phyloP scores from a whole-genome alignment of 2,113 vertebrate genomes.

The Gopherus evgoodei region DNA sequence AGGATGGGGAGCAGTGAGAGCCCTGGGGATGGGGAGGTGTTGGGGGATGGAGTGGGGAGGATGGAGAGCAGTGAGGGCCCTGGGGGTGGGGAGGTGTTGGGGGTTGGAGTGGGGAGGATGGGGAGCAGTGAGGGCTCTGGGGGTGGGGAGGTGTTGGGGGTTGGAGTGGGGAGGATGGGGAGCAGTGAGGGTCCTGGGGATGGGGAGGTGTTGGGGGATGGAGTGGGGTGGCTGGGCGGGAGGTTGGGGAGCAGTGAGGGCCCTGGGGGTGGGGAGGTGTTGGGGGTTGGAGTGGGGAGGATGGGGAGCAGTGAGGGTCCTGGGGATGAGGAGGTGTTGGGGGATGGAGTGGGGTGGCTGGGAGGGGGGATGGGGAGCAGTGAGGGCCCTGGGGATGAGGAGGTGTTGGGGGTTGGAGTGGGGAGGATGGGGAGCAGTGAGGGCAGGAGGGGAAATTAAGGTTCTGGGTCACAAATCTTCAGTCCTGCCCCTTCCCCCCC shows the following conservation, averaged over 20 bases:
- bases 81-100: not conserved
- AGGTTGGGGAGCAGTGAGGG: too few species aligned
- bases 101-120: not conserved
- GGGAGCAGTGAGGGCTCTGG: not conserved
- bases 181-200: too few species aligned
- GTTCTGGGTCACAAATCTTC: not conserved
- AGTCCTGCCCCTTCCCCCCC: not conserved
- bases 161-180: too few species aligned
- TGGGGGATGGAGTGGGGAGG: too few species aligned
- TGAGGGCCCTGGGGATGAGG: not conserved
- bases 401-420: fast-evolving
- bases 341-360: not conserved
- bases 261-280: too few species aligned
- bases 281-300: not conserved
- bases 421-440: too few species aligned
- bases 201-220: not conserved
- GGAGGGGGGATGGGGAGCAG: fast-evolving
- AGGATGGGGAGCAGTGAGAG: not conserved
- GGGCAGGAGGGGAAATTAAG: not conserved
- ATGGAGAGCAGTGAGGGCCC: not conserved
- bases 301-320: not conserved
- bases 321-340: slow-evolving; percentile 17
- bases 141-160: too few species aligned
- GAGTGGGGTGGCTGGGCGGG: too few species aligned
- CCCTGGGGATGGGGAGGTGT: fast-evolving